phyloP scores from a whole-genome alignment of 2,888 invertebrate genomes.

The Melolontha melolontha region DNA sequence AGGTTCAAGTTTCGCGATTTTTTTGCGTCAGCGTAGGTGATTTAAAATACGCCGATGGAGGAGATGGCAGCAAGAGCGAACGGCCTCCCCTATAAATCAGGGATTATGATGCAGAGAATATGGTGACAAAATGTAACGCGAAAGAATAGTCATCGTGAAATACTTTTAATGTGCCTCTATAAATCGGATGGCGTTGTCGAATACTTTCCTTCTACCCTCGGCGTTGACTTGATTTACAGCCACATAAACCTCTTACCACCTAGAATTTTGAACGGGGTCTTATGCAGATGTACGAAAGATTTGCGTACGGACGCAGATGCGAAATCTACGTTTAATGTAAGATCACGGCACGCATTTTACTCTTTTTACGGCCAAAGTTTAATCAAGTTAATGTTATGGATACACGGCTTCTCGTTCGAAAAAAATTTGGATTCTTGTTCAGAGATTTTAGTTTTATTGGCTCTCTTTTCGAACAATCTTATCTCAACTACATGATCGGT shows the following conservation, averaged over 20 bases:
- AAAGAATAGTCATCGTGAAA: conserved; percentile 37
- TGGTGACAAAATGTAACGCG: conserved; percentile 37
- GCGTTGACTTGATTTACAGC: conserved; percentile 31
- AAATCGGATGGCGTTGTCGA: conserved; percentile 21
- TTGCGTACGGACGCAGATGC: conserved; percentile 5
- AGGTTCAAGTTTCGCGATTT: not conserved
- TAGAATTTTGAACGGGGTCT: conserved; percentile 13
- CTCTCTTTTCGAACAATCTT: too few relatives aligned
- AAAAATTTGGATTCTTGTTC: too few relatives aligned
- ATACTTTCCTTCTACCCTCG: conserved; percentile 2
- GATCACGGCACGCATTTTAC: conserved; percentile 20
- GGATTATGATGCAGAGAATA: conserved; percentile 35
- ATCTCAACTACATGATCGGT: too few relatives aligned
- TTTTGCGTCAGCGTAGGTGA: not conserved
- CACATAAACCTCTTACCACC: conserved; percentile 33
- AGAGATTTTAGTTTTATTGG: too few relatives aligned
- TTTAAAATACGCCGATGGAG: not conserved
- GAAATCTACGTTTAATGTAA: conserved; percentile 26
- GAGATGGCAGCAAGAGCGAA: not conserved
- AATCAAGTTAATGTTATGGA: conserved; percentile 29
- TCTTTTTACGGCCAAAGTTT: conserved; percentile 32
- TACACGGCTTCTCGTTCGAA: too few relatives aligned
- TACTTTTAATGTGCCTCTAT: conserved; percentile 37
- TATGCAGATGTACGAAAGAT: conserved; percentile 24
- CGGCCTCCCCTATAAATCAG: conserved; percentile 25